These are phyloP conservation scores for Trichonephila clavata DNA, from an alignment of 1,140 invertebrate genomes.

Conservation along the genomic window DNA sequence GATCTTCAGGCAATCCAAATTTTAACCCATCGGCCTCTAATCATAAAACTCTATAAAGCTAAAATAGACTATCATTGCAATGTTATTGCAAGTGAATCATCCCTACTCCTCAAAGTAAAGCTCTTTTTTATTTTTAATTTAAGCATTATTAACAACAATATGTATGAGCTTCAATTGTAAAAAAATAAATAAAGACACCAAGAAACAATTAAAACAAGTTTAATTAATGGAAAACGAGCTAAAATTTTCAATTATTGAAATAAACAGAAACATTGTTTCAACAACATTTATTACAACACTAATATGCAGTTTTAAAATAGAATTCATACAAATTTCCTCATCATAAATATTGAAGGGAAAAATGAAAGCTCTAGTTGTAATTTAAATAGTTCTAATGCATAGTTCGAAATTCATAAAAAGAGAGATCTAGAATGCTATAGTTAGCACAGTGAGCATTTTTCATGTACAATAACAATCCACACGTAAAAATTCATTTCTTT, in stretches of 20 bases:
- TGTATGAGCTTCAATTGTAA: no score
- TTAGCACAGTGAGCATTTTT: slow-evolving; percentile 10
- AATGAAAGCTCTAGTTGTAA: slow-evolving; percentile 31
- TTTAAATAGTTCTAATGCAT: not conserved
- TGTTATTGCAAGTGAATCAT: no score
- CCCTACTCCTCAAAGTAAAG: no score
- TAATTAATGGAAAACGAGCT: not conserved
- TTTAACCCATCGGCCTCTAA: no score
- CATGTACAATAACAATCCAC: no score
- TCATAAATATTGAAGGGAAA: not conserved
- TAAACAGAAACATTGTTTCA: slow-evolving; percentile 17
- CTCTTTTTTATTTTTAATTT: no score
- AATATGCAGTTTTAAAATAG: slow-evolving; percentile 19
- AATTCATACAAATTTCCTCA: slow-evolving; percentile 1
- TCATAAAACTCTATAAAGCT: no score
- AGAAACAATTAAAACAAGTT: not conserved
- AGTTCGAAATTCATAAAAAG: not conserved
- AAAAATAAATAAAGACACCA: not conserved
- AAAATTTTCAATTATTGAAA: slow-evolving; percentile 9
- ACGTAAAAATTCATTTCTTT: no score
- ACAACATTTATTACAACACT: slow-evolving; percentile 27
- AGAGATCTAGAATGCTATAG: slow-evolving; percentile 12
- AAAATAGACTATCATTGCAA: no score
- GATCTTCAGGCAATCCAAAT: no score
- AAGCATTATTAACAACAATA: no score